phyloP scores from a whole-genome alignment of 2,888 invertebrate genomes.

The Xestia ashworthii region DNA sequence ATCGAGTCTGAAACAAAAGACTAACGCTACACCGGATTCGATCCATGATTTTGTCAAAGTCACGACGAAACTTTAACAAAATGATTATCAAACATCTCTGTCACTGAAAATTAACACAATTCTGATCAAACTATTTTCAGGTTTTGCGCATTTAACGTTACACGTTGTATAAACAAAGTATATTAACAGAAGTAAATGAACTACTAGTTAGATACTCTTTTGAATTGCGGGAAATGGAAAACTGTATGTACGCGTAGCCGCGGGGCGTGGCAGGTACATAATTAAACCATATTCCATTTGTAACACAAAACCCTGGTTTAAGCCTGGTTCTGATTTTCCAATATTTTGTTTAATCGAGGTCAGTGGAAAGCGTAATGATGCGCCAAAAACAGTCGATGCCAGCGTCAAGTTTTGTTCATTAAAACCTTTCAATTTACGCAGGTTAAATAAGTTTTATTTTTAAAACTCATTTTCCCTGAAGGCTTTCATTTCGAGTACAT shows the following conservation, averaged over 20 bases:
- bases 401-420: conserved; percentile 48
- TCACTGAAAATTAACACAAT: not conserved
- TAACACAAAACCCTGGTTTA: conserved; percentile 39
- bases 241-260: conserved; percentile 2
- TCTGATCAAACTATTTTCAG: no score
- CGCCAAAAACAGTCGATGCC: conserved; percentile 40
- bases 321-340: conserved; percentile 37
- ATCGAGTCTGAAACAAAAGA: not conserved
- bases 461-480: conserved; percentile 35
- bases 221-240: conserved; percentile 16
- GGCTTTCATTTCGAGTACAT: conserved; percentile 30
- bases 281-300: conserved; percentile 52
- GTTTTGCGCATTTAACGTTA: no score
- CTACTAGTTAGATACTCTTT: not conserved
- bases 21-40: not conserved
- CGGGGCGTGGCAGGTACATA: conserved; percentile 33
- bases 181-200: not conserved
- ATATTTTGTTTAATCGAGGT: conserved; percentile 51
- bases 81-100: conserved; percentile 6
- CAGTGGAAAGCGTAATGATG: conserved; percentile 39
- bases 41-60: not conserved
- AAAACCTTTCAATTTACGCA: conserved; percentile 44
- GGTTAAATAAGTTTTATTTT: conserved; percentile 31
- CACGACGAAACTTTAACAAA: not conserved
- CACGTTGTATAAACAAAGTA: not conserved